phyloP scores from a whole-genome alignment of 2,888 invertebrate genomes.

The Drosophila rellima region DNA sequence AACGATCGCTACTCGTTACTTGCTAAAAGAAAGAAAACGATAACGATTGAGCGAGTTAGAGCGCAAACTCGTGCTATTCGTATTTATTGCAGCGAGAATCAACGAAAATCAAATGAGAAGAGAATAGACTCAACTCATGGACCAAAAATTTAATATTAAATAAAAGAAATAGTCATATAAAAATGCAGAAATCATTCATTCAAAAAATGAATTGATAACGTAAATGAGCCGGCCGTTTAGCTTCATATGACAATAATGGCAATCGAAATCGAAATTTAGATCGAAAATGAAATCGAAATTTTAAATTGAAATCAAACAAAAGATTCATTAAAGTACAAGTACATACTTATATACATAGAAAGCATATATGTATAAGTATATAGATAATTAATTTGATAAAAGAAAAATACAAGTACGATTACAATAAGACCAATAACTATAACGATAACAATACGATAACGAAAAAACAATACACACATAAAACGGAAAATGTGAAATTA shows the following conservation, averaged over 20 bases:
- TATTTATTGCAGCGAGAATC: slow-evolving; percentile 1
- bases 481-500: slow-evolving; percentile 53
- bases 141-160: not conserved
- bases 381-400: slow-evolving; percentile 14
- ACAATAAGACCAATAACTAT: slow-evolving; percentile 6
- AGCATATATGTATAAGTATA: slow-evolving; percentile 26
- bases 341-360: slow-evolving; percentile 29
- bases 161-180: slow-evolving; percentile 2
- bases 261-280: slow-evolving; percentile 30
- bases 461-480: slow-evolving; percentile 20
- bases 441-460: slow-evolving; percentile 28
- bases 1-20: no score
- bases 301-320: slow-evolving; percentile 37
- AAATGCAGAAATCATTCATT: slow-evolving; percentile 23
- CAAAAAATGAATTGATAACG: slow-evolving; percentile 22
- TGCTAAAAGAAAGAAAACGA: not conserved
- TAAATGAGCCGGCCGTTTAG: slow-evolving; percentile 44
- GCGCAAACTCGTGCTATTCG: not conserved
- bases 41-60: slow-evolving; percentile 7
- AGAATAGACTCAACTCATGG: slow-evolving; percentile 1
- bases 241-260: slow-evolving; percentile 44
- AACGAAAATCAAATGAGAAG: slow-evolving; percentile 13
- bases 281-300: slow-evolving; percentile 33
- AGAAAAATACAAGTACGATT: slow-evolving; percentile 15
- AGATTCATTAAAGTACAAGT: slow-evolving; percentile 30